Conservation (phyloP, 2,797 vertebrate species). For the Eidolon dupreanum region DNA sequence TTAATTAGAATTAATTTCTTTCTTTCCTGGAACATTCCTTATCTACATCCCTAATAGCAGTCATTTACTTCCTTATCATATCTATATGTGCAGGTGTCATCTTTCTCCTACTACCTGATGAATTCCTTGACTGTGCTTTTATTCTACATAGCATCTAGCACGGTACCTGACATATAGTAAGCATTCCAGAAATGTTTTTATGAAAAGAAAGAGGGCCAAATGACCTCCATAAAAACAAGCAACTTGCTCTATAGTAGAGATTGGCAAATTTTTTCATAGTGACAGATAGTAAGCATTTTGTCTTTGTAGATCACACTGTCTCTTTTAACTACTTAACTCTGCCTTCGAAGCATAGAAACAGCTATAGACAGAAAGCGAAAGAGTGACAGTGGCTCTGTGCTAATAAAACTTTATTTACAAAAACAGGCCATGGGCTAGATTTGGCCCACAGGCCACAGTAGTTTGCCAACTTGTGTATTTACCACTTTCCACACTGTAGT, state of each 20-base stretch:
- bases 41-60: not conserved
- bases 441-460: not conserved
- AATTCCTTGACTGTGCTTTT: not conserved
- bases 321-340: not conserved
- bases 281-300: not conserved
- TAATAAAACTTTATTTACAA: conserved; percentile 30
- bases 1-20: not conserved
- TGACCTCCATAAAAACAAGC: not conserved
- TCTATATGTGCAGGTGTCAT: not conserved
- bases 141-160: not conserved
- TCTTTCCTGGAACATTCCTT: not conserved
- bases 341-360: not conserved
- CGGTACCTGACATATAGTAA: not conserved
- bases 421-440: not conserved
- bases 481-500: not conserved
- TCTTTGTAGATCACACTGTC: not conserved
- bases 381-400: not conserved
- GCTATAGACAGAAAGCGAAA: not conserved
- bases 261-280: not conserved
- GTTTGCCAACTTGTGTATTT: not conserved
- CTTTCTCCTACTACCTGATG: not conserved
- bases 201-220: not conserved
- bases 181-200: not conserved
- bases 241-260: not conserved
- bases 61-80: not conserved